These are phyloP conservation scores for Oithona nana DNA, from an alignment of 2,888 invertebrate genomes.

Conservation along the genomic window DNA sequence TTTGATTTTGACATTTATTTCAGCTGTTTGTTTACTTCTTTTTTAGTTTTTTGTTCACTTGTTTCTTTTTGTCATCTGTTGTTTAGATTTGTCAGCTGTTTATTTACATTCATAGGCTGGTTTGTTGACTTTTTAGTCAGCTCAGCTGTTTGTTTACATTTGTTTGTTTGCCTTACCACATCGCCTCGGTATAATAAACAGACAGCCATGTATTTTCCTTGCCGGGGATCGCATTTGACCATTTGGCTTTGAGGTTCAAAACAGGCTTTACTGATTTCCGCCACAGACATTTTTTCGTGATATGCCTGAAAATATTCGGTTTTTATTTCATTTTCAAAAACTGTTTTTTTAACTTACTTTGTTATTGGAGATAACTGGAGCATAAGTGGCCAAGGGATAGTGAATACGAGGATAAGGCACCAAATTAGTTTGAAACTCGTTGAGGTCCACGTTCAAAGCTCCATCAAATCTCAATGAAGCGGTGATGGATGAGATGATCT, in stretches of 20 bases:
- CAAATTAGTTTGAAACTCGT: slow-evolving; percentile 61
- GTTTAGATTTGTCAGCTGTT: too few relatives aligned
- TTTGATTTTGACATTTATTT: too few relatives aligned
- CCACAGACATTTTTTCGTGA: slow-evolving; percentile 20
- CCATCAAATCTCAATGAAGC: slow-evolving; percentile 25
- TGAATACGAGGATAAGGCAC: slow-evolving; percentile 85
- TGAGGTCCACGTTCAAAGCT: slow-evolving; percentile 59
- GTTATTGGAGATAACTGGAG: slow-evolving; percentile 30
- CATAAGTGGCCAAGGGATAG: slow-evolving; percentile 45
- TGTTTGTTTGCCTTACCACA: too few relatives aligned
- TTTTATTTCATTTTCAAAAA: neutral
- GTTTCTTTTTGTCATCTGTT: too few relatives aligned
- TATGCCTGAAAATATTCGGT: neutral
- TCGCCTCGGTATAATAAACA: slow-evolving; percentile 34
- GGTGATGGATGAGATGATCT: slow-evolving; percentile 34
- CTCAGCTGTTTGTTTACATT: too few relatives aligned
- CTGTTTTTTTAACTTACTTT: slow-evolving; percentile 23
- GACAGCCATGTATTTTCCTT: slow-evolving; percentile 31
- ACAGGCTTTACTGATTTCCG: slow-evolving; percentile 32
- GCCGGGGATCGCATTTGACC: slow-evolving; percentile 25
- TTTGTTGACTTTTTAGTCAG: too few relatives aligned
- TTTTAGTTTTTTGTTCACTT: too few relatives aligned
- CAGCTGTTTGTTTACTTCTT: too few relatives aligned
- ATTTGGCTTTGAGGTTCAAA: slow-evolving; percentile 32
- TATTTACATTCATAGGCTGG: too few relatives aligned